Percentiles rank a stretch among this genome's conserved stretches.
These are phyloP conservation scores for Melipona quadrifasciata DNA, from an alignment of 1,140 invertebrate genomes.

Conservation along the genomic window DNA sequence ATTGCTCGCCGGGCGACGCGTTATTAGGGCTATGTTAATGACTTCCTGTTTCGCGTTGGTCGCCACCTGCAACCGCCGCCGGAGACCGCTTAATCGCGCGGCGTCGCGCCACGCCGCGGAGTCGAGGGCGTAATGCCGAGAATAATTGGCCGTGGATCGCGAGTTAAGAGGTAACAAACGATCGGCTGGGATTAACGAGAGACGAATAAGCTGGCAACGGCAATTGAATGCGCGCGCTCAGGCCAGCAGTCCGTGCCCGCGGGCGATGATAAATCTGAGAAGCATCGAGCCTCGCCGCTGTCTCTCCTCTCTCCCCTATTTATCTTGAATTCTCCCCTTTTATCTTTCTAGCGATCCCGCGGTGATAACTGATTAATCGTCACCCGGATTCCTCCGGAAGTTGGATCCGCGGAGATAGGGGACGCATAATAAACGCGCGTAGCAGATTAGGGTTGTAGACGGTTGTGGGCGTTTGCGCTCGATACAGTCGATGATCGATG, in stretches of 20 bases:
- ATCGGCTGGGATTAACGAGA: conserved; percentile 69
- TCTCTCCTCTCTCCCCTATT: neutral
- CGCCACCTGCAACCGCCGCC: conserved; percentile 38
- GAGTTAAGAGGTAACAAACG: conserved; percentile 65
- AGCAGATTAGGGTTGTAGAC: neutral
- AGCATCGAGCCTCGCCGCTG: conserved; percentile 41
- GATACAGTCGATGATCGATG: neutral
- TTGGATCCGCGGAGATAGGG: neutral
- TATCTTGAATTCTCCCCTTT: neutral
- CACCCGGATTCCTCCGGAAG: neutral
- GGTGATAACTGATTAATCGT: conserved; percentile 47
- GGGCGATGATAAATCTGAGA: conserved; percentile 72
- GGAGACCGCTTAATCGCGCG: conserved; percentile 49
- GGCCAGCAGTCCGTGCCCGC: conserved; percentile 58
- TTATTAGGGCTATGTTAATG: conserved; percentile 47
- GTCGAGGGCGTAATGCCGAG: conserved; percentile 54
- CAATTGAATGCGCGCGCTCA: conserved; percentile 67
- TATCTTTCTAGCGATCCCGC: neutral
- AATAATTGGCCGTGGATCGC: conserved; percentile 64
- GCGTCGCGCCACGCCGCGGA: neutral
- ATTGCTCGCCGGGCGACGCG: neutral
- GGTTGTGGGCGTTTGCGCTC: neutral
- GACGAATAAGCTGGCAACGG: conserved; percentile 64
- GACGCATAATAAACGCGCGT: neutral
- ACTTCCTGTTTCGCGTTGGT: conserved; percentile 38